A percentile compares a stretch with the other conserved stretches of the same genome.
Conservation (phyloP, 2,888 invertebrate genomes). For the Euzophera pinguis region DNA sequence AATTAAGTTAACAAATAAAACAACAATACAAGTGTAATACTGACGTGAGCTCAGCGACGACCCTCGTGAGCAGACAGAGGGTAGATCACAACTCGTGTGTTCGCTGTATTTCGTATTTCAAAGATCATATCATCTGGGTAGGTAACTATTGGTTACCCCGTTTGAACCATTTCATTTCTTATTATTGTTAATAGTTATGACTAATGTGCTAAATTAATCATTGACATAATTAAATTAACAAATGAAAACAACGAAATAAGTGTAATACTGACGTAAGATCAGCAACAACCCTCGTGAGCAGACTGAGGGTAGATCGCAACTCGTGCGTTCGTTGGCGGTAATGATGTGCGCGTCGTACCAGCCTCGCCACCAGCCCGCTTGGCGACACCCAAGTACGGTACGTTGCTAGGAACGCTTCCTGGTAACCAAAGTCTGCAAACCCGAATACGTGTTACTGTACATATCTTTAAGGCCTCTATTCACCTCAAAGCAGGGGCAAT, state of each 20-base stretch:
- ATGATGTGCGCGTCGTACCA: conserved; percentile 87
- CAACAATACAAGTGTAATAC: too few relatives aligned
- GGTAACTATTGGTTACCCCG: too few relatives aligned
- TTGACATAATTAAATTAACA: too few relatives aligned
- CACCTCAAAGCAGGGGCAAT: too few relatives aligned
- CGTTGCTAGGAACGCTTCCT: conserved; percentile 98
- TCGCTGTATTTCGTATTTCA: too few relatives aligned
- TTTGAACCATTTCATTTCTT: too few relatives aligned
- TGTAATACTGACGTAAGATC: conserved; percentile 93
- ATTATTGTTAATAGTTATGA: too few relatives aligned
- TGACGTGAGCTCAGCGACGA: conserved; percentile 97
- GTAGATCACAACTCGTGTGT: conserved; percentile 88
- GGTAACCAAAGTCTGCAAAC: conserved; percentile 90
- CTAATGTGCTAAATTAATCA: too few relatives aligned
- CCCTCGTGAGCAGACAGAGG: conserved; percentile 95
- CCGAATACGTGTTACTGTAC: conserved; percentile 2
- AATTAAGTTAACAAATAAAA: too few relatives aligned
- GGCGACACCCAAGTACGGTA: conserved; percentile 97
- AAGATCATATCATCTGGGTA: too few relatives aligned
- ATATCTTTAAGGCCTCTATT: too few relatives aligned
- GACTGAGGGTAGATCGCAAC: conserved; percentile 92
- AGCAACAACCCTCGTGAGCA: conserved; percentile 96
- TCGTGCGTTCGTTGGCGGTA: conserved; percentile 80
- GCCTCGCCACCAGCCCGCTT: conserved; percentile 89
- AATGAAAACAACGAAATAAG: too few relatives aligned